Conservation (phyloP, 2,888 invertebrate species). For the Himalopsyche anomala region DNA sequence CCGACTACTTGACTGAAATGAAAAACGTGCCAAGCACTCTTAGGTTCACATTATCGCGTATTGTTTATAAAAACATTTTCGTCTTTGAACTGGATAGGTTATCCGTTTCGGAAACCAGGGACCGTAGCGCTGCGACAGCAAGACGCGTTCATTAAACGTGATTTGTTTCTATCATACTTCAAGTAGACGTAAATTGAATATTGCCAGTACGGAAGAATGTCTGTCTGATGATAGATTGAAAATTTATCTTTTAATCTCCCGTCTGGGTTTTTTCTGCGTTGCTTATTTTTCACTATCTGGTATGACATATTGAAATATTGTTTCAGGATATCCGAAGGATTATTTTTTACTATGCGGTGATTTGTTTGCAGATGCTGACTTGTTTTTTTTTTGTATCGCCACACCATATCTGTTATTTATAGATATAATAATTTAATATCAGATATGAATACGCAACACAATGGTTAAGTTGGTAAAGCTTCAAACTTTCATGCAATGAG, state of each 20-base stretch:
- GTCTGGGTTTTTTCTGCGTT: background rate
- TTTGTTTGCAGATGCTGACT: no score
- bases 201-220: background rate
- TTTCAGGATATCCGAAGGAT: no score
- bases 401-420: no score
- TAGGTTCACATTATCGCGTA: conserved; percentile 1
- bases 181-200: background rate
- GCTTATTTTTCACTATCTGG: background rate
- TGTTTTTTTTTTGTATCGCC: no score
- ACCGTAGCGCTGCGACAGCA: background rate
- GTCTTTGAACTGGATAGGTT: background rate
- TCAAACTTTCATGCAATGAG: no score
- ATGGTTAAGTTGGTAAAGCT: no score
- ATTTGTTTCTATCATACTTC: conserved; percentile 8
- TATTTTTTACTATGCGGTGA: no score
- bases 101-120: background rate
- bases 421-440: no score
- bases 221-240: background rate
- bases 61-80: conserved; percentile 29
- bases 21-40: background rate
- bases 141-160: background rate
- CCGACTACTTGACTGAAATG: conserved; percentile 14
- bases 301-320: no score
- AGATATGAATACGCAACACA: no score
- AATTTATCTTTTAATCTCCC: background rate